These are phyloP conservation scores for Oryzaephilus surinamensis DNA, from an alignment of 1,140 invertebrate genomes.

Conservation along the genomic window DNA sequence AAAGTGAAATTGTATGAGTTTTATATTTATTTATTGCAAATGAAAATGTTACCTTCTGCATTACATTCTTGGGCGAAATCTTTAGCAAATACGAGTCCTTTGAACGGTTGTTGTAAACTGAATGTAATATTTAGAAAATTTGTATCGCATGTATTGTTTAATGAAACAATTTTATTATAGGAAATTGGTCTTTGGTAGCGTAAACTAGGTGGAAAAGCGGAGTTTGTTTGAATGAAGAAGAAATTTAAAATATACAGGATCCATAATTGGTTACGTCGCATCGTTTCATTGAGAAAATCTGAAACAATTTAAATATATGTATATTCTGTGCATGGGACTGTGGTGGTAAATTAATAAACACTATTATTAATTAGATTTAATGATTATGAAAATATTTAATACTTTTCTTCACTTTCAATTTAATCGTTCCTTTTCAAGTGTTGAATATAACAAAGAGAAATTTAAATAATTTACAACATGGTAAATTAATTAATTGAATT, in stretches of 20 bases:
- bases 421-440: too few species aligned
- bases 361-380: too few species aligned
- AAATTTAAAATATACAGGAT: background rate
- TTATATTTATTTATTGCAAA: background rate
- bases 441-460: too few species aligned
- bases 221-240: constrained; percentile 1
- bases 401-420: too few species aligned
- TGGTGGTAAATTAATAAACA: too few species aligned
- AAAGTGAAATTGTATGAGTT: background rate
- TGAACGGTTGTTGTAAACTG: constrained; percentile 49
- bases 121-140: constrained; percentile 29
- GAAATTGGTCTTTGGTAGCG: constrained; percentile 16
- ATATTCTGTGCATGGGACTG: too few species aligned
- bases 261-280: constrained; percentile 3
- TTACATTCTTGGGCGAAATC: constrained; percentile 58
- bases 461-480: too few species aligned
- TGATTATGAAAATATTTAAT: too few species aligned
- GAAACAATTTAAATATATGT: constrained; percentile 4
- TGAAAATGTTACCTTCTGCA: constrained; percentile 34
- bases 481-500: too few species aligned
- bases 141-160: constrained; percentile 26
- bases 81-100: constrained; percentile 56
- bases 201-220: constrained; percentile 24
- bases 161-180: constrained; percentile 24
- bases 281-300: constrained; percentile 1